Evolutionary conservation across 2,888 invertebrate species (phyloP), one percentile per base, ranked within the genome.

Genomic region (Calliscelio sp.): DNA sequence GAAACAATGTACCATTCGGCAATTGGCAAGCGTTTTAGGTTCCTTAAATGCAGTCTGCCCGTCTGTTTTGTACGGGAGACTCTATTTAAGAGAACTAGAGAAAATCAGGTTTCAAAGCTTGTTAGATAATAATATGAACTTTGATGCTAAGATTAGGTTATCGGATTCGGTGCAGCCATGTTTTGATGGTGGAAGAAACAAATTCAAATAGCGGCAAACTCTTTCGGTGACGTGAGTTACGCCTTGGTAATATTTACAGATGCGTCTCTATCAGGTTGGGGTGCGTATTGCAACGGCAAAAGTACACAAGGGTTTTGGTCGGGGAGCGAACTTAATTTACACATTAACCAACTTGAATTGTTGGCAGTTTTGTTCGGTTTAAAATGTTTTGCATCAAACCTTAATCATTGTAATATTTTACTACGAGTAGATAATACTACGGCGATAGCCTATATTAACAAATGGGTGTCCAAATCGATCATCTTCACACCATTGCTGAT

Each of bases 391-490:
- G 68, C 68, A 35, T 6, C 32, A 16, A 51, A 75, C 11, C 18
- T 63, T 14, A 71, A 24, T 3, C n/a, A 53, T 4, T 59, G 55
- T 61, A 70, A 87, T 22, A 70, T 88, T 11, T 51, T 88, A 2
- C 49, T 88, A 22, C 71, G 87, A 44, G 53, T 85, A 6, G 87
- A 87, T 73, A 87, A 87, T 53, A 88, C 83, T 7, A 86, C 87
- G 2, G 84, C 87, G 5, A 63, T 88, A 3, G 68, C 86, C 4
- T 87, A 88, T 18, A 44, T 88, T 5, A 88, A 87, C 51, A 73
- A 11, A 88, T 87, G 84, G 85, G 86, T 32, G 65, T 84, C 8
- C 70, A 82, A 22, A 80, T 74, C 41, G 53, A 68, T 0, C 41
- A 61, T 8, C 46, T 87, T 3, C 68, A 75, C 28, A 38, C 46